phyloP scores from a whole-genome alignment of 2,888 invertebrate genomes.

The Pristionchus mayeri region DNA sequence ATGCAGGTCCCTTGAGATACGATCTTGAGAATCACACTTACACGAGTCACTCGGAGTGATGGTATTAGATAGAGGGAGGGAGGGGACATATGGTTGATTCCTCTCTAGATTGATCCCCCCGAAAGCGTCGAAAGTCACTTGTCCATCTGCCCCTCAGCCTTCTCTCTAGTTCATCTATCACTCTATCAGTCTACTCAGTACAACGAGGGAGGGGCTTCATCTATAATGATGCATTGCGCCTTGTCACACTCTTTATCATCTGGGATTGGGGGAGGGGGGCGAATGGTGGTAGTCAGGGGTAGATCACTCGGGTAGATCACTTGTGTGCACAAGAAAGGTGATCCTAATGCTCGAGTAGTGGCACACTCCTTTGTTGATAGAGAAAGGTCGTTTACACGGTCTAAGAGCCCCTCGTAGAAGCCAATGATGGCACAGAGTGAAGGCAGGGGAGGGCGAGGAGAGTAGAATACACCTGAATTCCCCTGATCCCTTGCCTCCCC shows the following conservation, averaged over 20 bases:
- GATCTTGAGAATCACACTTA: neutral
- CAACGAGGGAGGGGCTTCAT: conserved; percentile 10
- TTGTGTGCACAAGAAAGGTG: conserved; percentile 11
- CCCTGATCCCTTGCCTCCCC: neutral
- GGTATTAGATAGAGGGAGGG: conserved; percentile 16
- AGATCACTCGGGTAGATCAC: neutral
- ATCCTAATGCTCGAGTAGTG: conserved; percentile 31
- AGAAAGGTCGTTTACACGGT: conserved; percentile 39
- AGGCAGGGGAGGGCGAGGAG: neutral
- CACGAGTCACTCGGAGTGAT: neutral
- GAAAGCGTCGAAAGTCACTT: neutral
- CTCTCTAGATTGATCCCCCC: neutral
- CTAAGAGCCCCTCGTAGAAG: neutral
- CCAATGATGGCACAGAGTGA: conserved; percentile 1
- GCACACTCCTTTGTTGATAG: conserved; percentile 40
- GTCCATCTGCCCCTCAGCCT: neutral
- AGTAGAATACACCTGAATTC: neutral
- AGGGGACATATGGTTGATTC: conserved; percentile 30
- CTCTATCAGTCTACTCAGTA: conserved; percentile 25
- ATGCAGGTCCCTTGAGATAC: neutral
- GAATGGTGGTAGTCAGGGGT: neutral
- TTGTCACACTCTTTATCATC: conserved; percentile 38
- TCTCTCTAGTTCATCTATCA: conserved; percentile 37
- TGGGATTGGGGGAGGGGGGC: neutral
- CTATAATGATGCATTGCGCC: neutral